phyloP scores from a whole-genome alignment of 2,888 invertebrate genomes.

The Allygus modestus region DNA sequence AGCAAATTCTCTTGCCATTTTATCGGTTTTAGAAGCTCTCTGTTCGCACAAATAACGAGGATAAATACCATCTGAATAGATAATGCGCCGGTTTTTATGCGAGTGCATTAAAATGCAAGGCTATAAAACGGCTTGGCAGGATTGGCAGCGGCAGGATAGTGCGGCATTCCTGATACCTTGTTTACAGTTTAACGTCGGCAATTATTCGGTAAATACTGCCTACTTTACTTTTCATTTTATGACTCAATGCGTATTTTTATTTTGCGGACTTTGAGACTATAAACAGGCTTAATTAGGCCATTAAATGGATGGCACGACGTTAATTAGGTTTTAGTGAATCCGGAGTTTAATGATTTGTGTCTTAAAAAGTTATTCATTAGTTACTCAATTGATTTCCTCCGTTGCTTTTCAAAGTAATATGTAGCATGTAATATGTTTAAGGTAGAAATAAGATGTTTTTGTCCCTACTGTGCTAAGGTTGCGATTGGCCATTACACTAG shows the following conservation, averaged over 20 bases:
- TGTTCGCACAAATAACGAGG: conserved; percentile 41
- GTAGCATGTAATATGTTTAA: too few relatives aligned
- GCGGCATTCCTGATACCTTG: conserved; percentile 50
- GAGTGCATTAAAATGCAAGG: conserved; percentile 52
- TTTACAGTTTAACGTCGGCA: conserved; percentile 51
- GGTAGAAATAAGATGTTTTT: too few relatives aligned
- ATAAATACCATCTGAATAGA: conserved; percentile 50
- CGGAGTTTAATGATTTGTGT: neutral
- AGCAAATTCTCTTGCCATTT: conserved; percentile 9
- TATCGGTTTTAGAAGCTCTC: conserved; percentile 38
- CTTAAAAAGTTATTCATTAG: too few relatives aligned
- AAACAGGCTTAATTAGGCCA: conserved; percentile 26
- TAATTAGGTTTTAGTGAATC: neutral
- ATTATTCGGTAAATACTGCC: conserved; percentile 47
- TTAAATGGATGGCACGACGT: neutral
- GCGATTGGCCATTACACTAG: too few relatives aligned
- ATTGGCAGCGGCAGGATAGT: conserved; percentile 23
- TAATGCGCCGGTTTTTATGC: conserved; percentile 49
- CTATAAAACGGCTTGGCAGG: conserved; percentile 38
- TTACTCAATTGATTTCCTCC: too few relatives aligned
- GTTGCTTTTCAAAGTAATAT: too few relatives aligned
- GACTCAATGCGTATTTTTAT: conserved; percentile 25
- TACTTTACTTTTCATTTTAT: conserved; percentile 43
- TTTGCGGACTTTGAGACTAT: neutral
- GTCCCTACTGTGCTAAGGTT: too few relatives aligned